These are phyloP conservation scores for Enteromius argenteus DNA, from an alignment of 2,797 vertebrate species.

Conservation along the genomic window DNA sequence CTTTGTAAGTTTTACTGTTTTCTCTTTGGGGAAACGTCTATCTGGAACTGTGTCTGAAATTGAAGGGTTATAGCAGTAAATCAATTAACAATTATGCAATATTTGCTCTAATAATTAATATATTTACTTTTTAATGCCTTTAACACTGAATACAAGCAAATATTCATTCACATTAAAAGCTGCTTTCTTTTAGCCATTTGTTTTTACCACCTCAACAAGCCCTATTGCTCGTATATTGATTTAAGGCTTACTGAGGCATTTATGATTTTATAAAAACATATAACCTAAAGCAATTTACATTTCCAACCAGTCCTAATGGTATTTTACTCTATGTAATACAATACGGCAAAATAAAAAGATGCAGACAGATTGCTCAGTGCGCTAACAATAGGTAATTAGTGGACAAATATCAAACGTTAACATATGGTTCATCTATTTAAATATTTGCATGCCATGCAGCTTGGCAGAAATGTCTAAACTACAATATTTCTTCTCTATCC, in stretches of 20 bases:
- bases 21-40: conserved; percentile 10
- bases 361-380: conserved; percentile 23
- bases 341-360: conserved; percentile 15
- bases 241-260: conserved; percentile 30
- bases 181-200: conserved; percentile 32
- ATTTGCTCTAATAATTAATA: conserved; percentile 51
- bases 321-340: background rate
- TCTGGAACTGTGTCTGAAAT: conserved; percentile 24
- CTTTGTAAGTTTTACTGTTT: background rate
- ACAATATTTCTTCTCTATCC: background rate
- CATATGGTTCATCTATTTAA: conserved; percentile 26
- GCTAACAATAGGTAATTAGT: background rate
- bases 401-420: background rate
- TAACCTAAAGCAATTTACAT: background rate
- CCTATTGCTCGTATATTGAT: conserved; percentile 52
- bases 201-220: conserved; percentile 40
- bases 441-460: conserved; percentile 3
- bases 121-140: conserved; percentile 50
- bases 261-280: background rate
- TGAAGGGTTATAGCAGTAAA: conserved; percentile 49
- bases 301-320: background rate
- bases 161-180: conserved; percentile 53
- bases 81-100: conserved; percentile 54
- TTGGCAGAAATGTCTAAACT: background rate
- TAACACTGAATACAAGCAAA: conserved; percentile 39